Conservation (phyloP, 2,888 invertebrate genomes). For the Ommatoiulus sabulosus region DNA sequence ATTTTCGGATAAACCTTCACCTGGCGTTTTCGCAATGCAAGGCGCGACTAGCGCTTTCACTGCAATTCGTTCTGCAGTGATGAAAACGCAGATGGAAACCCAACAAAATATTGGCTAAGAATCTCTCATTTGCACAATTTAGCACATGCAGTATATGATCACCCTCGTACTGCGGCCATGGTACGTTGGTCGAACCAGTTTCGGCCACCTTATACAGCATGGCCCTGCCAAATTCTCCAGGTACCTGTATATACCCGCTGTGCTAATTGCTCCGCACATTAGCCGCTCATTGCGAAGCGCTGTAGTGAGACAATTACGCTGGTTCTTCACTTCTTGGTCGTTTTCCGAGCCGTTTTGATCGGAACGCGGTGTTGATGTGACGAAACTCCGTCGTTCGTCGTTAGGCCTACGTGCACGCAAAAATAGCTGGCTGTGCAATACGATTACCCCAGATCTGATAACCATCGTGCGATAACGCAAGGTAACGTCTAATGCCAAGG, state of each 20-base stretch:
- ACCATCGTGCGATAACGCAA: background rate
- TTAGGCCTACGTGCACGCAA: background rate
- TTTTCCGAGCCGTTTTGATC: background rate
- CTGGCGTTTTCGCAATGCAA: background rate
- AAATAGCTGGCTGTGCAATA: background rate
- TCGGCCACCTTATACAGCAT: background rate
- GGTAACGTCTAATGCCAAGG: slow-evolving; percentile 1
- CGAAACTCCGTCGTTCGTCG: background rate
- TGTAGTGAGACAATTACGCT: background rate
- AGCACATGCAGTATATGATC: background rate
- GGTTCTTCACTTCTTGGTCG: background rate
- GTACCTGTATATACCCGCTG: background rate
- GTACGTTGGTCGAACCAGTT: background rate
- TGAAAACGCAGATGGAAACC: background rate
- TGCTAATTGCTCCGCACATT: slow-evolving; percentile 10
- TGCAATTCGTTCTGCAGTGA: background rate
- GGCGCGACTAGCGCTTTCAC: background rate
- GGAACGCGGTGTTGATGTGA: background rate
- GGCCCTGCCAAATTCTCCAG: background rate
- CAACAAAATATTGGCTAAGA: background rate
- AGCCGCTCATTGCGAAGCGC: slow-evolving; percentile 6
- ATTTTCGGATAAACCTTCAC: background rate
- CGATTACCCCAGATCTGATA: slow-evolving; percentile 32
- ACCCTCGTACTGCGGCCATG: too few species aligned
- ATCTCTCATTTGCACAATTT: background rate